Evolutionary conservation across 2,888 invertebrate species (phyloP), one percentile per base, ranked within the genome.

Genomic region (Watsonalla cultraria): DNA sequence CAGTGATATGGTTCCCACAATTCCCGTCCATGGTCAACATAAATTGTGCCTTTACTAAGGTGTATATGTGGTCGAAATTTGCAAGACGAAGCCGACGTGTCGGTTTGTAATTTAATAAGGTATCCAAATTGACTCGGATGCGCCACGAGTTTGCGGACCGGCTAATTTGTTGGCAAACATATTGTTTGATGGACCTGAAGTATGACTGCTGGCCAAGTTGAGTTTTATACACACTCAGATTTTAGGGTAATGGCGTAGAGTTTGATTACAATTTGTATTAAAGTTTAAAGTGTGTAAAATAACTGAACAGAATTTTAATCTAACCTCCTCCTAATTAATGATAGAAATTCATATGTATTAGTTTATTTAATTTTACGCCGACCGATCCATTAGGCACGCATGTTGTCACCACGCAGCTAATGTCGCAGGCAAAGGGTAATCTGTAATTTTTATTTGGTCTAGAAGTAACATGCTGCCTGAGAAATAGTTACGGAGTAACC

Each of bases 121-220:
- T 80, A 76, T 83, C 86, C 77, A 86, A 88, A 86, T 88, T 87
- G 86, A 86, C 82, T 86, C 80, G 77, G 84, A 89, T 87, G 86
- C 78, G 82, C 73, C 75, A 70, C 66, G 78, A 82, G 85, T 85
- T 82, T 85, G 84, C 74, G 84, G 82, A 64, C 66, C 70, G 68
- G 74, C 80, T 84, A 86, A 87, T 87, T 88, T 86, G 86, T 82
- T 84, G 66, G 82, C 79, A 84, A 86, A 88, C 84, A 84, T 83
- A 83, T 83, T 84, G 82, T 82, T 82, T 79, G 83, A 80, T 71
- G 76, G 76, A 70, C 64, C 62, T 57, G 56, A 51, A 47, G 54
- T 53, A 58, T 56, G 53, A 63, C 60, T 53, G 59, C 51, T 54
- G 45, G 53, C 42, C 5, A 66, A 68, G 64, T 62, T 58, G 62